Evolutionary conservation across 2,797 vertebrate genomes (phyloP).

Genomic region (Cichlasoma orientale): DNA sequence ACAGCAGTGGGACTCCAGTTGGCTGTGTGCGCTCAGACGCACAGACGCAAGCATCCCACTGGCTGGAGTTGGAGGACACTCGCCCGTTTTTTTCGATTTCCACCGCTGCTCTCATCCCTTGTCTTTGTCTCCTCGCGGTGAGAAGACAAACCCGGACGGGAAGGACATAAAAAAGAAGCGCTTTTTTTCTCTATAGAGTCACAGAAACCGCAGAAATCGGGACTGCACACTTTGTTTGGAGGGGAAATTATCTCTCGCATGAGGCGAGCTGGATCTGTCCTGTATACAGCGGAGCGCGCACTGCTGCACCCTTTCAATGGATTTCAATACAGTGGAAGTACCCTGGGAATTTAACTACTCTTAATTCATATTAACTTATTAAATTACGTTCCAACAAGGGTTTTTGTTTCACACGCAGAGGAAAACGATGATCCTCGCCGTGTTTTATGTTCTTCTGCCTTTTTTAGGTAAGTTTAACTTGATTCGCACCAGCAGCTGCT

Average conservation of each 20-base stretch:
- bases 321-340: conserved; percentile 81
- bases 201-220: conserved; percentile 24
- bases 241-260: conserved; percentile 35
- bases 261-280: conserved; percentile 50
- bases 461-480: conserved; percentile 88
- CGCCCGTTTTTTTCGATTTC: conserved; percentile 26
- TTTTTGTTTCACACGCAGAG: conserved; percentile 46
- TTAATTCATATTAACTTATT: conserved; percentile 74
- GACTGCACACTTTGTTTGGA: conserved; percentile 50
- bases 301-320: conserved; percentile 80
- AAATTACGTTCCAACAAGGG: conserved; percentile 7
- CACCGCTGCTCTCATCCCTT: conserved; percentile 29
- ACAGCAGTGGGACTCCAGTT: conserved; percentile 65
- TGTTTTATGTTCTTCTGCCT: conserved; percentile 85
- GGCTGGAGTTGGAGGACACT: conserved; percentile 70
- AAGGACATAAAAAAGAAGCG: not conserved
- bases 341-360: conserved; percentile 76
- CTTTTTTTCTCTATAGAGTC: not conserved
- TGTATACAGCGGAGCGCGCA: conserved; percentile 38
- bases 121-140: conserved; percentile 44
- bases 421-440: conserved; percentile 86
- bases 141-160: conserved; percentile 37
- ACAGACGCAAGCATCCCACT: conserved; percentile 67
- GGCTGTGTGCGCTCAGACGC: conserved; percentile 71
- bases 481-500: not conserved